Evolutionary conservation across 2,888 invertebrate species (phyloP).

Genomic region (Pterostichus niger): DNA sequence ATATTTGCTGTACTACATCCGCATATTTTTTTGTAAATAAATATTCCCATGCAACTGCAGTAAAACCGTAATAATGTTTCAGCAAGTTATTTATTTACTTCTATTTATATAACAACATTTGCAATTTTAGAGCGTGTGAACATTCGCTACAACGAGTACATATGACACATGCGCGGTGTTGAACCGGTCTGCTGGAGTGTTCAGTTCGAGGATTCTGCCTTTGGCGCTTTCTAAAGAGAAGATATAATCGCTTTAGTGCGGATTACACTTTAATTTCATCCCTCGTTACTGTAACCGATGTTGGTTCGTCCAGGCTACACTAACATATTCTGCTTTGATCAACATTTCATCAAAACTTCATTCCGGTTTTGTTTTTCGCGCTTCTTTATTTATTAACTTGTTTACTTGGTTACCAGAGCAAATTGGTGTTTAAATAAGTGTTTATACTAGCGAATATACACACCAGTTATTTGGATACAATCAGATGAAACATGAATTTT

Average conservation of each 20-base stretch:
- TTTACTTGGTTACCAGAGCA: neutral
- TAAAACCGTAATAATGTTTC: no score
- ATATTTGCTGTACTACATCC: no score
- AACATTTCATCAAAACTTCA: slow-evolving; percentile 52
- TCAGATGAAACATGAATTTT: no score
- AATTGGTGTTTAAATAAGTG: neutral
- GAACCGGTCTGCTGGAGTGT: neutral
- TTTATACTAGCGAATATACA: neutral
- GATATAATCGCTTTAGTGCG: slow-evolving; percentile 41
- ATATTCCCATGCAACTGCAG: no score
- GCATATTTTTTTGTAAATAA: no score
- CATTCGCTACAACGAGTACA: no score
- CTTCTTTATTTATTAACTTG: slow-evolving; percentile 21
- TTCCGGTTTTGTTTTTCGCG: slow-evolving; percentile 37
- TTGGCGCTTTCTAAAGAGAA: slow-evolving; percentile 33
- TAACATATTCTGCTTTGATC: slow-evolving; percentile 46
- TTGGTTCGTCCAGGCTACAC: slow-evolving; percentile 5
- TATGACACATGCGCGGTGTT: neutral
- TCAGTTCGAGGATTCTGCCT: slow-evolving; percentile 22
- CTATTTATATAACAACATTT: no score
- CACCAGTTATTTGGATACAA: neutral
- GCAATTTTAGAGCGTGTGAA: neutral
- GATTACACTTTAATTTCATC: slow-evolving; percentile 53
- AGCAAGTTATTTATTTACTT: no score
- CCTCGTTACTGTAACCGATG: slow-evolving; percentile 26